phyloP scores from a whole-genome alignment of 2,888 invertebrate genomes.

The Oscheius sp. region DNA sequence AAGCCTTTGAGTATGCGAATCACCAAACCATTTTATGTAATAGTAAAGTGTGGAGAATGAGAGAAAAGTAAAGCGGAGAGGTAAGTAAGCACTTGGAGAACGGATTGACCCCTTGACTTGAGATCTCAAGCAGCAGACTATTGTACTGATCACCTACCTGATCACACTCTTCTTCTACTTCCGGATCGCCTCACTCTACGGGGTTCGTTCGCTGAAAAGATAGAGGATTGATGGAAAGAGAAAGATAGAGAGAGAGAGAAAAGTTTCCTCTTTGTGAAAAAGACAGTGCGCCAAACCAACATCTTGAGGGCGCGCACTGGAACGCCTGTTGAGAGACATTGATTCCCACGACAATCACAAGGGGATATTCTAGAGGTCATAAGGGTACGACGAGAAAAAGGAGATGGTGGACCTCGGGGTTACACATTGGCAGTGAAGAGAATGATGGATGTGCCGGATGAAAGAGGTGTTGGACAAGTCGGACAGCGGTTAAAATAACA shows the following conservation, averaged over 20 bases:
- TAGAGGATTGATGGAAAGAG: background rate
- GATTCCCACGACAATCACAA: slow-evolving; percentile 10
- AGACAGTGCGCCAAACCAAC: slow-evolving; percentile 9
- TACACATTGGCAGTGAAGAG: slow-evolving; percentile 16
- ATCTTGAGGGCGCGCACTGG: slow-evolving; percentile 13
- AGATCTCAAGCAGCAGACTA: background rate
- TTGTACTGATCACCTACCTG: background rate
- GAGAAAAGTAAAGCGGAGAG: background rate
- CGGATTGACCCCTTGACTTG: background rate
- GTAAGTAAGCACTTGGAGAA: slow-evolving; percentile 6
- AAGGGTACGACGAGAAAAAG: background rate
- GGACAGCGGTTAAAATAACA: background rate
- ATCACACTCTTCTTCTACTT: background rate
- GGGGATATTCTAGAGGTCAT: background rate
- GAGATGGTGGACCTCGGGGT: background rate
- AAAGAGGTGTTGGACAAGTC: background rate
- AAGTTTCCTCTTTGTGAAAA: slow-evolving; percentile 8
- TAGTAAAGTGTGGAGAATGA: background rate
- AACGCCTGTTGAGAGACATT: slow-evolving; percentile 24
- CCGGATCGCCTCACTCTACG: slow-evolving; percentile 2
- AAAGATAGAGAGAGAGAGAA: background rate
- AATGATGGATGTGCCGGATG: slow-evolving; percentile 2
- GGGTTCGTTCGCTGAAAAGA: slow-evolving; percentile 35
- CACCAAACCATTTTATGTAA: background rate
- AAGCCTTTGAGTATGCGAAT: too few relatives aligned